Percentiles rank a stretch among this genome's conserved stretches.
phyloP scores from a whole-genome alignment of 2,888 invertebrate species.

The Drosophila mettleri region DNA sequence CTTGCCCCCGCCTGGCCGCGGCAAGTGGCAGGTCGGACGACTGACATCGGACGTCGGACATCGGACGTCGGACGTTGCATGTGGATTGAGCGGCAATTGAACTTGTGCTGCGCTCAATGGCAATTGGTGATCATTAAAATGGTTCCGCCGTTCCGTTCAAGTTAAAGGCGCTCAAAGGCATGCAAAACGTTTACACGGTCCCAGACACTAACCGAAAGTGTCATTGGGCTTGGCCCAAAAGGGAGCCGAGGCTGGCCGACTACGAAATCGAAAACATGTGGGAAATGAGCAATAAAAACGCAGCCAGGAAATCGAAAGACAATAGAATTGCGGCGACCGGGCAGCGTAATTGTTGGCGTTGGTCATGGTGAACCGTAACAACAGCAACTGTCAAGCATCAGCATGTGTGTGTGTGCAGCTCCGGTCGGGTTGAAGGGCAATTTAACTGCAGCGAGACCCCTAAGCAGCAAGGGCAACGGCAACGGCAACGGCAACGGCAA shows the following conservation, averaged over 20 bases:
- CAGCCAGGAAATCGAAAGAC: constrained; percentile 74
- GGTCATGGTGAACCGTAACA: constrained; percentile 81
- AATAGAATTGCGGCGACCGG: constrained; percentile 73
- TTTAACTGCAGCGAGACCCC: constrained; percentile 11
- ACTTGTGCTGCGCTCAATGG: constrained; percentile 43
- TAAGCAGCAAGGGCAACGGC: constrained; percentile 3
- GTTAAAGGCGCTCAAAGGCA: constrained; percentile 16
- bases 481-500: background rate
- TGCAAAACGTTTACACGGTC: constrained; percentile 38
- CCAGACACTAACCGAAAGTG: constrained; percentile 51
- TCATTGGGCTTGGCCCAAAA: constrained; percentile 43
- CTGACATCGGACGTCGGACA: too few species aligned
- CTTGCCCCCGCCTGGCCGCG: constrained; percentile 42
- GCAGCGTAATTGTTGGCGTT: constrained; percentile 74
- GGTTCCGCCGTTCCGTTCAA: constrained; percentile 58
- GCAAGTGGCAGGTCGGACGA: constrained; percentile 2
- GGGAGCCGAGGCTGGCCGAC: background rate
- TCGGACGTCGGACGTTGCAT: background rate
- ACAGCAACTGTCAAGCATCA: constrained; percentile 71
- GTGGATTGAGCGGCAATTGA: constrained; percentile 35
- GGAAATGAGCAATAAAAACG: constrained; percentile 75
- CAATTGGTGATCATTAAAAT: constrained; percentile 78
- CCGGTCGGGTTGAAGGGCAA: constrained; percentile 3
- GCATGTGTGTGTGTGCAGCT: background rate
- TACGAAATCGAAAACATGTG: constrained; percentile 57